phyloP scores from a whole-genome alignment of 2,113 vertebrate genomes.

The Parotia lawesii region DNA sequence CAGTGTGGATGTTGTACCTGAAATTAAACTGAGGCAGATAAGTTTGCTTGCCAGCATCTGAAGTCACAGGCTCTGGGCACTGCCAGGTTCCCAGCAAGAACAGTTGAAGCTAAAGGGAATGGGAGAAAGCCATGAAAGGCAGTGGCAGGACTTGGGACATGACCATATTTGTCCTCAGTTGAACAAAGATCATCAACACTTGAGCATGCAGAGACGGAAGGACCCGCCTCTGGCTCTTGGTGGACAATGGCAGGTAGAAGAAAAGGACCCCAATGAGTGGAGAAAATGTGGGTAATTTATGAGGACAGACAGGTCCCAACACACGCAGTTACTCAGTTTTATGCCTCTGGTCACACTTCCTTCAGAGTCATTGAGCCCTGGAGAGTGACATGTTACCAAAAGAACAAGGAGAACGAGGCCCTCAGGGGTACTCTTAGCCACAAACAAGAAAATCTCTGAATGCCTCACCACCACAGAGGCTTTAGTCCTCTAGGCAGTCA shows the following conservation, averaged over 20 bases:
- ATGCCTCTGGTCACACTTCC: background rate
- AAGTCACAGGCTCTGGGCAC: background rate
- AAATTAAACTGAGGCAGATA: background rate
- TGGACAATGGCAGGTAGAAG: background rate
- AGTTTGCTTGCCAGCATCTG: background rate
- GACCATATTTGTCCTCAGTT: background rate
- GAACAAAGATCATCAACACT: background rate
- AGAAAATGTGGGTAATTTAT: background rate
- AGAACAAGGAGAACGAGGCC: background rate
- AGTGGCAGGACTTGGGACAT: background rate
- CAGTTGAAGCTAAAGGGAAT: background rate
- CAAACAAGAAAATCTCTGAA: background rate
- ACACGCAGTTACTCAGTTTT: background rate
- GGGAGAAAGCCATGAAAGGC: background rate
- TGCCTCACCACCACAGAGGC: background rate
- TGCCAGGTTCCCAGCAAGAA: background rate
- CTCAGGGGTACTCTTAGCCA: background rate
- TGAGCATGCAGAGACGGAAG: background rate
- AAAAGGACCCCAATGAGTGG: background rate
- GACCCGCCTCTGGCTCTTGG: background rate
- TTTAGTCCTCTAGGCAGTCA: slow-evolving; percentile 1
- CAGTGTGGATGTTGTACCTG: background rate
- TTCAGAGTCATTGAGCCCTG: background rate
- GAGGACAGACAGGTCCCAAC: background rate
- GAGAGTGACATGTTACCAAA: background rate